Percentiles rank a stretch among this genome's conserved stretches.
phyloP scores from a whole-genome alignment of 2,113 vertebrate species.

The Australoheros scitulus region DNA sequence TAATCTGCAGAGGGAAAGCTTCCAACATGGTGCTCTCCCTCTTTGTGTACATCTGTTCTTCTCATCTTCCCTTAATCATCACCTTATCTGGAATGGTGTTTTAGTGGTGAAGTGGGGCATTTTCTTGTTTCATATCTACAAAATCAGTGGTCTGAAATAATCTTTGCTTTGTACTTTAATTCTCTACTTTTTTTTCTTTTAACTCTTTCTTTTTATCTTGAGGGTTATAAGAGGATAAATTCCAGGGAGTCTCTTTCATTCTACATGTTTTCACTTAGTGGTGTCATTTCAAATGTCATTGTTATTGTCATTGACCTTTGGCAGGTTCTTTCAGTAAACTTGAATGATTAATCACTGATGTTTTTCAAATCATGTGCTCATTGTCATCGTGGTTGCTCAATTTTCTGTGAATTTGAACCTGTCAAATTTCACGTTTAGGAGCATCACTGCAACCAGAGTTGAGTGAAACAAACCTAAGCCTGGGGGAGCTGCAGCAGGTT shows the following conservation, averaged over 20 bases:
- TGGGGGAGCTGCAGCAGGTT: slow-evolving; percentile 76
- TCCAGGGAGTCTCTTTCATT: background rate
- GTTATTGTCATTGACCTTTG: background rate
- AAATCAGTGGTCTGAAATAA: background rate
- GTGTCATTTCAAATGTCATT: slow-evolving; percentile 2
- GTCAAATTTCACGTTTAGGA: slow-evolving; percentile 18
- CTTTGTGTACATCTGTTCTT: slow-evolving; percentile 46
- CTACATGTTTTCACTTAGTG: background rate
- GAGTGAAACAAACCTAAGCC: slow-evolving; percentile 53
- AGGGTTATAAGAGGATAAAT: background rate
- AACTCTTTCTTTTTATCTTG: background rate
- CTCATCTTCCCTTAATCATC: slow-evolving; percentile 49
- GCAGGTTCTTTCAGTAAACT: background rate
- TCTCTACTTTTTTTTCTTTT: background rate
- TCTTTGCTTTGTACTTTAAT: slow-evolving; percentile 8
- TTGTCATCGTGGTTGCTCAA: background rate
- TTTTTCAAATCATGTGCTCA: background rate
- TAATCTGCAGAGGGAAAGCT: slow-evolving; percentile 38
- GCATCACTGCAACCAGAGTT: background rate
- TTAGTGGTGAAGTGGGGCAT: slow-evolving; percentile 15
- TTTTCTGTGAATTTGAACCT: background rate
- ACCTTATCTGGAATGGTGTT: slow-evolving; percentile 23
- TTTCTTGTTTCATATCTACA: slow-evolving; percentile 15
- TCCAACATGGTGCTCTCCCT: slow-evolving; percentile 21
- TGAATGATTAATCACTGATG: slow-evolving; percentile 33